These are phyloP conservation scores for Vireo griseus DNA, from an alignment of 2,797 vertebrate species.

Conservation along the genomic window DNA sequence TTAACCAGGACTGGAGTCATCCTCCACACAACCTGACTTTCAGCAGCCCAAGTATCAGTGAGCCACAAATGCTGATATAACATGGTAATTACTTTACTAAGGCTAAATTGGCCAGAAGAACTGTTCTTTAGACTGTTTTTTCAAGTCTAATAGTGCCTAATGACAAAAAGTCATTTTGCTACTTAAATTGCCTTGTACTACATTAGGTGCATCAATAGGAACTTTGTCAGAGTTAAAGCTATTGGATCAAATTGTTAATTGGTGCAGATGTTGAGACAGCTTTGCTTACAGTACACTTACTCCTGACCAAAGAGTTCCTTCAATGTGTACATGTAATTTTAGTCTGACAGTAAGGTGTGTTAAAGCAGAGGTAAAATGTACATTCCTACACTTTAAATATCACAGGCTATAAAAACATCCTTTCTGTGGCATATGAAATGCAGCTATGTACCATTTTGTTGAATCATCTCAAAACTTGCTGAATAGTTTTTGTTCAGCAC, in stretches of 20 bases:
- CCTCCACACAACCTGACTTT: background rate
- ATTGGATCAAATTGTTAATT: background rate
- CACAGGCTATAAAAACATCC: background rate
- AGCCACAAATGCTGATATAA: background rate
- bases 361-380: background rate
- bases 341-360: background rate
- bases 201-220: background rate
- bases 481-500: background rate
- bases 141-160: background rate
- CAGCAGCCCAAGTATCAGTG: background rate
- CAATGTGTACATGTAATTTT: background rate
- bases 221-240: background rate
- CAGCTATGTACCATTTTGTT: background rate
- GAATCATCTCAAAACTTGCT: background rate
- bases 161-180: background rate
- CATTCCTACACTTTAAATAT: background rate
- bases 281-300: background rate
- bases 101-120: background rate
- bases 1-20: background rate
- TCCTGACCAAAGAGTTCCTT: background rate
- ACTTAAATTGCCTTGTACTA: background rate
- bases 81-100: background rate
- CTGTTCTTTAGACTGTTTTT: background rate
- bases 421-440: background rate
- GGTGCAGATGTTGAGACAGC: background rate